Percentiles rank a stretch among this genome's conserved stretches.
Evolutionary conservation across 2,888 invertebrate species (phyloP).

Genomic region (Caenorhabditis doughertyi): DNA sequence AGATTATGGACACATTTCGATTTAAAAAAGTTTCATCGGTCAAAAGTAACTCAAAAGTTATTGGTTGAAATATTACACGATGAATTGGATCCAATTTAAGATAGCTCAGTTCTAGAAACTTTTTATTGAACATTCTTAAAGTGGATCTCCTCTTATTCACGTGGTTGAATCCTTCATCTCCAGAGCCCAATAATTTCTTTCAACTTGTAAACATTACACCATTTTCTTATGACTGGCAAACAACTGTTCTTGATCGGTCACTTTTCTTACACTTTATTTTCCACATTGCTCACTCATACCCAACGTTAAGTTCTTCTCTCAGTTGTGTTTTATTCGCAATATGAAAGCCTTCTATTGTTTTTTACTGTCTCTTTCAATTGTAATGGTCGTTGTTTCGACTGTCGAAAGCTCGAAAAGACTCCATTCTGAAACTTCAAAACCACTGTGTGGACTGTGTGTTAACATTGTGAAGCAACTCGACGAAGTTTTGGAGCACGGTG

Average conservation of each 20-base stretch:
- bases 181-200: neutral
- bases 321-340: neutral
- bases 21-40: neutral
- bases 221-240: conserved; percentile 8
- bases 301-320: neutral
- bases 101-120: too few species aligned
- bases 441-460: conserved; percentile 59
- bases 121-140: too few species aligned
- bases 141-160: neutral
- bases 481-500: conserved; percentile 55
- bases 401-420: conserved; percentile 30
- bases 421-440: conserved; percentile 34
- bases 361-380: neutral
- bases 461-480: conserved; percentile 64
- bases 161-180: neutral
- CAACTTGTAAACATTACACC: conserved; percentile 34
- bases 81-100: too few species aligned
- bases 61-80: neutral
- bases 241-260: conserved; percentile 32
- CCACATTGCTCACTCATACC: neutral
- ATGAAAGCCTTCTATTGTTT: conserved; percentile 13
- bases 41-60: neutral
- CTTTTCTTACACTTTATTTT: conserved; percentile 30
- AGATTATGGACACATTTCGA: neutral
- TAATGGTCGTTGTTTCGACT: conserved; percentile 1